These are phyloP conservation scores for Lasioglossum morio DNA, from an alignment of 2,888 invertebrate genomes.

Conservation along the genomic window DNA sequence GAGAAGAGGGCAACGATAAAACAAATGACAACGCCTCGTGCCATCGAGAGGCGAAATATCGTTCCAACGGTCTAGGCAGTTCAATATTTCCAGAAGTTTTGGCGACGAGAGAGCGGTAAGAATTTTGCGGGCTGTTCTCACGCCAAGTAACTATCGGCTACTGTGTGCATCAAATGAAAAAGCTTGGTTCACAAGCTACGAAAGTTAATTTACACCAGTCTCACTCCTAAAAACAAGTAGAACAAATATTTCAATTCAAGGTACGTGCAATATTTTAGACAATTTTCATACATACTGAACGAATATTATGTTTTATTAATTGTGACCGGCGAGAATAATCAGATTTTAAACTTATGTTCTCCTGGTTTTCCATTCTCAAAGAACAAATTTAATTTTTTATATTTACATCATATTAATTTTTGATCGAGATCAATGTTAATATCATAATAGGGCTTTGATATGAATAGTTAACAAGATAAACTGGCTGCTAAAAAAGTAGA, in stretches of 20 bases:
- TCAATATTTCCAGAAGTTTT: conserved; percentile 55
- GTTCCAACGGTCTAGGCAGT: conserved; percentile 43
- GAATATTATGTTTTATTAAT: too few relatives aligned
- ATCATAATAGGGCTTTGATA: neutral
- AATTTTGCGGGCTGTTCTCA: conserved; percentile 37
- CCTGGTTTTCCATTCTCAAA: too few relatives aligned
- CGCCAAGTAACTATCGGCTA: neutral
- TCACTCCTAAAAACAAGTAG: too few relatives aligned
- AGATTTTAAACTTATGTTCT: too few relatives aligned
- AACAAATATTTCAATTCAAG: neutral
- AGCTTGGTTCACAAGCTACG: neutral
- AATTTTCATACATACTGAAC: too few relatives aligned
- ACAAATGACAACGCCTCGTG: conserved; percentile 45
- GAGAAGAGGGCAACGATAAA: conserved; percentile 34
- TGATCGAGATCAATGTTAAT: neutral
- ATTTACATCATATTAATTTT: too few relatives aligned
- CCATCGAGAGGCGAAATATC: conserved; percentile 47
- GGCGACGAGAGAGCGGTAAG: conserved; percentile 2
- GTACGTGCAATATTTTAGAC: neutral
- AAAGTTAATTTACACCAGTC: too few relatives aligned
- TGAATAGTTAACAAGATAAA: neutral
- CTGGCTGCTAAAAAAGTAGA: neutral
- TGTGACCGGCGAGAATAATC: too few relatives aligned
- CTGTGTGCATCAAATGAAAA: neutral
- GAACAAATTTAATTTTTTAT: too few relatives aligned